Percentiles rank a stretch among this genome's conserved stretches.
These are phyloP conservation scores for Periophthalmus modestus DNA, from an alignment of 2,113 vertebrate species.

Conservation along the genomic window DNA sequence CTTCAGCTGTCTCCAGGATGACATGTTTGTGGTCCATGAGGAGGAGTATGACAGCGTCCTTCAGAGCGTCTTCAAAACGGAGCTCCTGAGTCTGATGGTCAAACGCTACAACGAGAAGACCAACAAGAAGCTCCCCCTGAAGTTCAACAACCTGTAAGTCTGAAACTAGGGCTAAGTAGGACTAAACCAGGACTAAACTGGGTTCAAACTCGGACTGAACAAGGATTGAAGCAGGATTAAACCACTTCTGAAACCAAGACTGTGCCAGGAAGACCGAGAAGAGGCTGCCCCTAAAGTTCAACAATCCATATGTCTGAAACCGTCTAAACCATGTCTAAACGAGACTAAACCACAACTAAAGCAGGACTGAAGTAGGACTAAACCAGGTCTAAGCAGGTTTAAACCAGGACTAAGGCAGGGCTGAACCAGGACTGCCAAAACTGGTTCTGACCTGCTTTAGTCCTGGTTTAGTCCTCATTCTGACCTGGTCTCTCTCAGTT, in stretches of 20 bases:
- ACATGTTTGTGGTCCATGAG: slow-evolving; percentile 95
- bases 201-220: not conserved
- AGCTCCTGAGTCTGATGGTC: slow-evolving; percentile 91
- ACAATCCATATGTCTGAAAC: slow-evolving; percentile 76
- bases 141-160: slow-evolving; percentile 84
- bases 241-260: too few relatives aligned
- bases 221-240: too few relatives aligned
- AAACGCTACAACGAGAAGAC: slow-evolving; percentile 90
- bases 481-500: slow-evolving; percentile 64
- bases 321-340: not conserved
- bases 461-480: not conserved
- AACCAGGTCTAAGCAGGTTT: too few relatives aligned
- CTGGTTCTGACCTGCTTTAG: too few relatives aligned
- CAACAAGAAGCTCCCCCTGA: slow-evolving; percentile 76
- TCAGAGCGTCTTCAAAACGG: slow-evolving; percentile 96
- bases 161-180: too few relatives aligned
- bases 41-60: slow-evolving; percentile 86
- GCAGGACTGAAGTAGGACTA: too few relatives aligned
- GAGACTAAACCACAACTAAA: not conserved
- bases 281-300: slow-evolving; percentile 81
- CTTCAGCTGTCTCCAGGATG: slow-evolving; percentile 89
- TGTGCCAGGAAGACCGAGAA: slow-evolving; percentile 67
- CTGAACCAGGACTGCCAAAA: too few relatives aligned
- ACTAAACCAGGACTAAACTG: not conserved
- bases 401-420: too few relatives aligned